Evolutionary conservation across 2,113 vertebrate species (phyloP).

Genomic region (Neotragus moschatus): DNA sequence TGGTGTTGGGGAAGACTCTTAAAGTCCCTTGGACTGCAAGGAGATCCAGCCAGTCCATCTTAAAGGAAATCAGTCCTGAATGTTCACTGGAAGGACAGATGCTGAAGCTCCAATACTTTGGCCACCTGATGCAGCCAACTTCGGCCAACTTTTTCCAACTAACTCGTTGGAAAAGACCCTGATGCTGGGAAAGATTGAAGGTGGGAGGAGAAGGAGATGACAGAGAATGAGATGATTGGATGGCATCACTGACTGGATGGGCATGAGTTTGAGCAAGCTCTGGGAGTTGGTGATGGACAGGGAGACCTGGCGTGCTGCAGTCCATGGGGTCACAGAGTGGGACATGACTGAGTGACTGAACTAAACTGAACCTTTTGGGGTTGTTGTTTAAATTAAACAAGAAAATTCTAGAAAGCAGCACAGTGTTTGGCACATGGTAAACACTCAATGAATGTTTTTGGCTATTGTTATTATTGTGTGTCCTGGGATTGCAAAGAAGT

Average conservation of each 20-base stretch:
- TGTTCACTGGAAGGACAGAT: background rate
- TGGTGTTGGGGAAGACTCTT: background rate
- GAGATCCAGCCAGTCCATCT: background rate
- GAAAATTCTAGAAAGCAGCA: background rate
- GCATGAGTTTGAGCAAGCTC: background rate
- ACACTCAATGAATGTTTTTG: background rate
- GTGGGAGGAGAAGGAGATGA: background rate
- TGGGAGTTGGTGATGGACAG: background rate
- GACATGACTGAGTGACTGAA: background rate
- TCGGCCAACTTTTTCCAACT: background rate
- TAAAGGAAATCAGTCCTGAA: background rate
- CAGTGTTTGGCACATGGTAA: background rate
- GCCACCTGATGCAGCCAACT: background rate
- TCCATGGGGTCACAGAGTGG: background rate
- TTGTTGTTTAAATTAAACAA: constrained; percentile 29
- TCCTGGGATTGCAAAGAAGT: background rate
- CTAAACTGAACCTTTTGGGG: background rate
- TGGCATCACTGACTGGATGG: background rate
- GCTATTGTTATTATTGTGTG: background rate
- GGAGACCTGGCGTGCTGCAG: background rate
- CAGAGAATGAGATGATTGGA: background rate
- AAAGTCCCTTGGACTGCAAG: background rate
- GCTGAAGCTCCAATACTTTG: background rate
- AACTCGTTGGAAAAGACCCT: background rate
- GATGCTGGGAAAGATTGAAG: background rate